Conservation (phyloP, 2,113 vertebrate species). For the Anarhynchus alexandrinus region DNA sequence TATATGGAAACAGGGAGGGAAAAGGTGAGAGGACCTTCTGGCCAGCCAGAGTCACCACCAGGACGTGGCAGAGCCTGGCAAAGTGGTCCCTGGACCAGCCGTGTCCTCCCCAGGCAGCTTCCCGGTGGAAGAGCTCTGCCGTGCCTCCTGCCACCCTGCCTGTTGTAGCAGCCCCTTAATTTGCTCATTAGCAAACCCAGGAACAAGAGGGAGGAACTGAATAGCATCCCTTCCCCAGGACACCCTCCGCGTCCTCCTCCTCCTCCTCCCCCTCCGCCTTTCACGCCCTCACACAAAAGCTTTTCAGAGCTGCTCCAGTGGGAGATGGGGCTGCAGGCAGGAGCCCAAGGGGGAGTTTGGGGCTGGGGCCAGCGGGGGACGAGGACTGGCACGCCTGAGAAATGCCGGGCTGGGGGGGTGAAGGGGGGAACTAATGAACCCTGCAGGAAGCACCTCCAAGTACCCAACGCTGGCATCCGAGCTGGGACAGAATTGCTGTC, state of each 20-base stretch:
- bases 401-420: background rate
- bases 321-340: background rate
- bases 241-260: background rate
- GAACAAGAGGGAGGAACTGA: slow-evolving; percentile 7
- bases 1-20: background rate
- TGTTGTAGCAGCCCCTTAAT: background rate
- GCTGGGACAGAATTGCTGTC: slow-evolving; percentile 52
- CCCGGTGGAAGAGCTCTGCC: background rate
- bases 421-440: background rate
- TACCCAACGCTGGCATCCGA: slow-evolving; percentile 9
- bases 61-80: background rate
- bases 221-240: background rate
- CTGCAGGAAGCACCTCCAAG: slow-evolving; percentile 2
- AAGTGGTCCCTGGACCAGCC: background rate
- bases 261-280: background rate
- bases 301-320: background rate
- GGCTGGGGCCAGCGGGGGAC: background rate
- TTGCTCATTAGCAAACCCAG: slow-evolving; percentile 32
- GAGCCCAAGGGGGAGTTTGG: slow-evolving; percentile 12
- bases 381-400: accelerated
- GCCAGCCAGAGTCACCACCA: background rate
- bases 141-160: background rate
- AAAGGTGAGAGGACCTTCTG: background rate
- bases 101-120: background rate
- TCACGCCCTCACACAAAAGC: background rate